Evolutionary conservation across 2,113 vertebrate genomes (phyloP).

Genomic region (Pagrus major): DNA sequence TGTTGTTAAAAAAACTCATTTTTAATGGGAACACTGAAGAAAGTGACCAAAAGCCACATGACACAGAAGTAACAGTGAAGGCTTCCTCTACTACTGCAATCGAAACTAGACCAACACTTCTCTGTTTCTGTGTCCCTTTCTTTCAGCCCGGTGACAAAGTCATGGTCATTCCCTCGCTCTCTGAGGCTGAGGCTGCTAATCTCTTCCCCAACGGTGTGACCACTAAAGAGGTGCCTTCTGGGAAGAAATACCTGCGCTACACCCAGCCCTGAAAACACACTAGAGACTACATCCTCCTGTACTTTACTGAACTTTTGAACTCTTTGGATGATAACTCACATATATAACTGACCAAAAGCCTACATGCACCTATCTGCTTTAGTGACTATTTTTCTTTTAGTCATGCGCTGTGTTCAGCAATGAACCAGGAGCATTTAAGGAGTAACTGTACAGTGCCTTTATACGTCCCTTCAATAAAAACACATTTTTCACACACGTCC

Average conservation of each 20-base stretch:
- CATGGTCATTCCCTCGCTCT: slow-evolving; percentile 93
- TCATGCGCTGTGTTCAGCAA: not conserved
- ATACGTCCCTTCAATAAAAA: slow-evolving; percentile 71
- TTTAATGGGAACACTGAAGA: not conserved
- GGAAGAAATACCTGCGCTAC: slow-evolving; percentile 95
- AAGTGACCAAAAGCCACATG: not conserved
- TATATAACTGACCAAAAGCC: not conserved
- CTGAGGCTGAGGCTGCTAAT: slow-evolving; percentile 89
- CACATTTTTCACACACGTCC: slow-evolving; percentile 10
- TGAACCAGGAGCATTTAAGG: not conserved
- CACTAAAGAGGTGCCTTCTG: slow-evolving; percentile 92
- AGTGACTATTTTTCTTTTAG: not conserved
- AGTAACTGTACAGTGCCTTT: slow-evolving; percentile 64
- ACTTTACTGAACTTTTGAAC: not conserved
- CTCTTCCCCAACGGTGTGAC: slow-evolving; percentile 92
- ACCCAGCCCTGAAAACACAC: slow-evolving; percentile 85
- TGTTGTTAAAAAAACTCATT: not conserved
- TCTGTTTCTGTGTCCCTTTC: not conserved
- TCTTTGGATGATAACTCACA: not conserved
- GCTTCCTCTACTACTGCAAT: not conserved
- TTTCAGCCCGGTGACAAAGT: slow-evolving; percentile 90
- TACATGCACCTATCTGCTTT: not conserved
- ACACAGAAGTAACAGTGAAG: not conserved
- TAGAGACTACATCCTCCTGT: not conserved
- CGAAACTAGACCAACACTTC: not conserved